phyloP scores from a whole-genome alignment of 2,113 vertebrate genomes.

The Spea multiplicata region DNA sequence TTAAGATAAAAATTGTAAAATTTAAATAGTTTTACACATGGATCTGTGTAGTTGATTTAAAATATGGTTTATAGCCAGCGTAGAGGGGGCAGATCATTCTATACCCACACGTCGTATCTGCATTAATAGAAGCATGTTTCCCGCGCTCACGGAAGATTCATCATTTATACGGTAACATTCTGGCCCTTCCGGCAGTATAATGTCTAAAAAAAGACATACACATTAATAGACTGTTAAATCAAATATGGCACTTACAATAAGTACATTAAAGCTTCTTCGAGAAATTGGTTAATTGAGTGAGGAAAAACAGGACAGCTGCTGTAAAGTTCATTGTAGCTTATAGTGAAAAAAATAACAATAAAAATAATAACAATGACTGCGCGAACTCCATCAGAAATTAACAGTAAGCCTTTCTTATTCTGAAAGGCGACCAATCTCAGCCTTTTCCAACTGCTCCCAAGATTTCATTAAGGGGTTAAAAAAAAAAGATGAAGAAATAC shows the following conservation, averaged over 20 bases:
- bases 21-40: too few relatives aligned
- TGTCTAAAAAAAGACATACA: slow-evolving; percentile 39
- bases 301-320: slow-evolving; percentile 69
- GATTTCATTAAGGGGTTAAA: too few relatives aligned
- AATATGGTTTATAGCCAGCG: too few relatives aligned
- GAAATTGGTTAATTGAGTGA: slow-evolving; percentile 56
- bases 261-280: slow-evolving; percentile 76
- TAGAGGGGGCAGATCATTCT: too few relatives aligned
- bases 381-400: slow-evolving; percentile 53
- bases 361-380: neutral
- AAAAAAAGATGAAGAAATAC: too few relatives aligned
- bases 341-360: slow-evolving; percentile 54
- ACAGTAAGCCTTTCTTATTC: slow-evolving; percentile 62
- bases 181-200: neutral
- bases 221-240: slow-evolving; percentile 33
- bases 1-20: too few relatives aligned
- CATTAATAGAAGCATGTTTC: neutral
- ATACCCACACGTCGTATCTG: too few relatives aligned
- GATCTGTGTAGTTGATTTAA: too few relatives aligned
- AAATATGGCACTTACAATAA: slow-evolving; percentile 76
- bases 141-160: neutral
- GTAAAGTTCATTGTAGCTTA: slow-evolving; percentile 65
- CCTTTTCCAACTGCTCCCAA: too few relatives aligned
- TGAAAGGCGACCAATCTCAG: neutral
- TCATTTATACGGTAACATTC: slow-evolving; percentile 1